Percentiles rank a stretch among this genome's conserved stretches.
Conservation (phyloP, 2,113 vertebrate species). For the Oreochromis tanganicae region DNA sequence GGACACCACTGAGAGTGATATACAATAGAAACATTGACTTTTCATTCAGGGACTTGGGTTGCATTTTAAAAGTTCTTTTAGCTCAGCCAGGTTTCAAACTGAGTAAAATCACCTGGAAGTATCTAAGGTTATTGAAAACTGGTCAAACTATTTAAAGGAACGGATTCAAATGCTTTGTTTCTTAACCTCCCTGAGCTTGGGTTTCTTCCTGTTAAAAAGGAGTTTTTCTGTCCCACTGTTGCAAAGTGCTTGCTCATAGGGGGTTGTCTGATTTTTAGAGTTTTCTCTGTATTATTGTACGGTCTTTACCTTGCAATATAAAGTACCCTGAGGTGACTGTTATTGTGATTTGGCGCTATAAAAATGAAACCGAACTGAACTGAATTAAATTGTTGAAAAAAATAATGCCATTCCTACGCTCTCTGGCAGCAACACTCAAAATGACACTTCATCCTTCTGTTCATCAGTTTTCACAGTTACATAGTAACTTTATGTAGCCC, state of each 20-base stretch:
- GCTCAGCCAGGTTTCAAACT: background rate
- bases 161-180: background rate
- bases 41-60: background rate
- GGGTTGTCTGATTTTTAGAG: too few relatives aligned
- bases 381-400: background rate
- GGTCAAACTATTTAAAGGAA: background rate
- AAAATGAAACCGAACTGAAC: background rate
- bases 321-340: background rate
- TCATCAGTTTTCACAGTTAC: background rate
- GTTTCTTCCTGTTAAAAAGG: background rate
- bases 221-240: background rate
- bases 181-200: background rate
- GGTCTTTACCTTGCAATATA: background rate
- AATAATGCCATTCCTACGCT: background rate
- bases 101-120: background rate
- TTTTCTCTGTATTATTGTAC: background rate
- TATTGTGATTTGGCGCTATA: background rate
- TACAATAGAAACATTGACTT: background rate
- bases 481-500: background rate
- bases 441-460: background rate
- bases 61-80: background rate
- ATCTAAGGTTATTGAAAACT: background rate
- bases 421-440: background rate
- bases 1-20: background rate
- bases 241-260: background rate